Evolutionary conservation across 2,888 invertebrate genomes (phyloP).

Genomic region (Xylophagus ater): DNA sequence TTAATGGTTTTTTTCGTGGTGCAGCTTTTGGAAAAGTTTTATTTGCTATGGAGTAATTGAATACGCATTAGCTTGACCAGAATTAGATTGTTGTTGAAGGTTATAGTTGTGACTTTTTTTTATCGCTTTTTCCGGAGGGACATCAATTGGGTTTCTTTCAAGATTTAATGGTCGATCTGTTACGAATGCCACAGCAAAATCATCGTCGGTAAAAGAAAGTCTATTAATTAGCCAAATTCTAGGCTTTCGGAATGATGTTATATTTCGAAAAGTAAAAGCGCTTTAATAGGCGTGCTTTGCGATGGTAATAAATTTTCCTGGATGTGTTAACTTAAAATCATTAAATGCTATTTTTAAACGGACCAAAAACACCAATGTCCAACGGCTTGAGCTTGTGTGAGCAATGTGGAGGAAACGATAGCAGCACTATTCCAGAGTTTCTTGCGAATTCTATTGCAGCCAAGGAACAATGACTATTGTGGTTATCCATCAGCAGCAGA

Average conservation of each 20-base stretch:
- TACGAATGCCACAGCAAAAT: background rate
- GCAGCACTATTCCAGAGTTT: no score
- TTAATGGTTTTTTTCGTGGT: background rate
- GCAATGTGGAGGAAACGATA: slow-evolving; percentile 12
- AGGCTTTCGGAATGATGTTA: background rate
- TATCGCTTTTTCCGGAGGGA: background rate
- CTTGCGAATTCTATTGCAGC: slow-evolving; percentile 13
- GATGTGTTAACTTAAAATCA: no score
- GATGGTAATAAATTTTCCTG: no score
- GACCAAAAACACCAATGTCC: slow-evolving; percentile 22
- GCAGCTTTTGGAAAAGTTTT: background rate
- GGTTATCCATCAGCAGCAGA: slow-evolving; percentile 17
- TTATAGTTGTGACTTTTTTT: background rate
- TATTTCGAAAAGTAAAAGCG: background rate
- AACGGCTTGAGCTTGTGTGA: slow-evolving; percentile 19
- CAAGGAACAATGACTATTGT: slow-evolving; percentile 15
- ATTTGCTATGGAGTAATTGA: no score
- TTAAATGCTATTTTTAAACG: no score
- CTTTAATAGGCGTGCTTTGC: no score
- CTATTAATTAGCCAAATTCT: background rate
- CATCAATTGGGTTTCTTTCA: background rate
- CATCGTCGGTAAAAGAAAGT: background rate
- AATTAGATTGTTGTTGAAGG: background rate
- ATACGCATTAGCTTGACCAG: no score
- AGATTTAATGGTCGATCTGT: background rate